These are phyloP conservation scores for Burhinus oedicnemus DNA, from an alignment of 2,113 vertebrate genomes.

Conservation along the genomic window DNA sequence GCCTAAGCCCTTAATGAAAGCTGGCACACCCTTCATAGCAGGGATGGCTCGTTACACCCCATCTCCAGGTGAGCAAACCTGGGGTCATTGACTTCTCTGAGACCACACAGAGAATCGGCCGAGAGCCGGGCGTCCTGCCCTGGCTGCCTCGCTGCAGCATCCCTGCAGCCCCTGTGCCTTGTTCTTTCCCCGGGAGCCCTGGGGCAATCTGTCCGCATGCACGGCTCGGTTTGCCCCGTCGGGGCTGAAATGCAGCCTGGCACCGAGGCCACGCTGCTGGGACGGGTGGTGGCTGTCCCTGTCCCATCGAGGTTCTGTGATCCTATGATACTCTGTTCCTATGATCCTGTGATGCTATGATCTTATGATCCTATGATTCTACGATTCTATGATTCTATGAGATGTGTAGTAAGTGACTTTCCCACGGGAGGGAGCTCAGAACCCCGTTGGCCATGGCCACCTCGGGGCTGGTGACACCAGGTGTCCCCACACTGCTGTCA, in stretches of 20 bases:
- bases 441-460: neutral
- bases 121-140: fast-evolving
- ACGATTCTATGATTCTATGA: no score
- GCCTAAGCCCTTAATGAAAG: neutral
- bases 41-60: neutral
- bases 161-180: neutral
- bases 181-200: fast-evolving
- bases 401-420: neutral
- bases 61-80: neutral
- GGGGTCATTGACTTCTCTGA: neutral
- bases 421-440: neutral
- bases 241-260: neutral
- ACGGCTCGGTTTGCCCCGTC: neutral
- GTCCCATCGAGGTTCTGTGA: neutral
- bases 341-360: neutral
- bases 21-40: neutral
- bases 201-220: neutral
- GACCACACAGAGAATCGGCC: neutral
- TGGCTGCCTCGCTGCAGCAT: neutral
- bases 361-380: neutral
- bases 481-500: fast-evolving
- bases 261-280: fast-evolving
- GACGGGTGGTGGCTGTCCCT: neutral
- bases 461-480: fast-evolving
- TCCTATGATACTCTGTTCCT: no score